These are phyloP conservation scores for Mythimna loreyi DNA, from an alignment of 2,888 invertebrate species.

Conservation along the genomic window DNA sequence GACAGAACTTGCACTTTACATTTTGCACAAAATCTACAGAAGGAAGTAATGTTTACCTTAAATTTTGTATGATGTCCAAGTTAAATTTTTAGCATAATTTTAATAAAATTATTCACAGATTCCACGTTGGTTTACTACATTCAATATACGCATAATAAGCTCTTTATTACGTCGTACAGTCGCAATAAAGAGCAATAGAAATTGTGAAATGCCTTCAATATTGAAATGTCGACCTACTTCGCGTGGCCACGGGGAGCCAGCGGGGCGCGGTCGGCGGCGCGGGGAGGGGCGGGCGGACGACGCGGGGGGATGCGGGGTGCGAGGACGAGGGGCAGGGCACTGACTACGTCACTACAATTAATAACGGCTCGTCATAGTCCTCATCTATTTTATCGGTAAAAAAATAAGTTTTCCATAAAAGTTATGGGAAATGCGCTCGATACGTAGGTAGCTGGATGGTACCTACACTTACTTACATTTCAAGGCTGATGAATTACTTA, in stretches of 20 bases:
- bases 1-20: constrained; percentile 20
- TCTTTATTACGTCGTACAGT: constrained; percentile 83
- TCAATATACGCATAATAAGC: constrained; percentile 79
- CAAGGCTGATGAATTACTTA: background rate
- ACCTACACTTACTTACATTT: background rate
- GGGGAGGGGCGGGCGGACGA: constrained; percentile 55
- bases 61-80: constrained; percentile 7
- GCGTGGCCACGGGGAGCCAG: constrained; percentile 69
- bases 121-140: constrained; percentile 72
- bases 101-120: constrained; percentile 61
- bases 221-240: constrained; percentile 88
- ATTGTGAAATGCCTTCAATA: constrained; percentile 88
- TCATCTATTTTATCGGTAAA: constrained; percentile 75
- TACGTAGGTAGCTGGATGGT: background rate
- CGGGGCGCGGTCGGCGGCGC: constrained; percentile 58
- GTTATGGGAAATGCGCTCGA: constrained; percentile 20
- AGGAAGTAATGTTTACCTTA: background rate
- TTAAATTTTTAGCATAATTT: constrained; percentile 44
- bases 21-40: background rate
- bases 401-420: constrained; percentile 55
- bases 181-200: constrained; percentile 83
- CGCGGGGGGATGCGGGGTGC: constrained; percentile 50
- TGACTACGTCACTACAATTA: constrained; percentile 77
- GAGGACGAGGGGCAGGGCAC: constrained; percentile 46
- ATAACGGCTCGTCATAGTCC: constrained; percentile 79